phyloP scores from a whole-genome alignment of 1,140 invertebrate species.

The Drosophila paulistorum region DNA sequence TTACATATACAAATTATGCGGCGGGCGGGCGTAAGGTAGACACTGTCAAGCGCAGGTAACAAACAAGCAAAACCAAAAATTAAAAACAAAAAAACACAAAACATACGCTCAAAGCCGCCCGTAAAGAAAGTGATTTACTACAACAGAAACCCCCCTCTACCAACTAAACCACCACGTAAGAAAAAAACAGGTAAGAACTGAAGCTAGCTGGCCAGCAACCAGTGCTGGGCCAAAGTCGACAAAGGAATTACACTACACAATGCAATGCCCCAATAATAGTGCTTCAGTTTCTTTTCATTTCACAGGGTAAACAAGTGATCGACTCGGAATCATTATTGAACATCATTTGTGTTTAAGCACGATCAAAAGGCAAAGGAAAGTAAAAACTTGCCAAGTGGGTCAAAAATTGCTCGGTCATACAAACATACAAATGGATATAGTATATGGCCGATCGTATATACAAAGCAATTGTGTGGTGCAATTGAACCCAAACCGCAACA shows the following conservation, averaged over 20 bases:
- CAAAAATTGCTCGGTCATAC: slow-evolving; percentile 62
- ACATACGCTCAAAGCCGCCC: slow-evolving; percentile 30
- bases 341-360: background rate
- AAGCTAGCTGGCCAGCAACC: background rate
- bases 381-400: slow-evolving; percentile 76
- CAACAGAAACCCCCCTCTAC: background rate
- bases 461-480: slow-evolving; percentile 17
- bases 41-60: slow-evolving; percentile 14
- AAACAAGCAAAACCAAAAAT: slow-evolving; percentile 32
- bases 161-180: background rate
- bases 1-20: slow-evolving; percentile 71
- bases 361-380: slow-evolving; percentile 73
- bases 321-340: slow-evolving; percentile 19
- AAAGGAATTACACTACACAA: slow-evolving; percentile 8
- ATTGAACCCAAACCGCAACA: slow-evolving; percentile 19
- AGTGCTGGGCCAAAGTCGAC: background rate
- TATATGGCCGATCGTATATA: background rate
- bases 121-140: slow-evolving; percentile 69
- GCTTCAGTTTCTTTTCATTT: background rate
- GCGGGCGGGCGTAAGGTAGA: slow-evolving; percentile 60
- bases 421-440: slow-evolving; percentile 14
- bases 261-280: background rate
- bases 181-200: slow-evolving; percentile 41
- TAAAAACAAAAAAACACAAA: background rate
- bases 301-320: slow-evolving; percentile 2